These are phyloP conservation scores for Parauchenoglanis punctatus DNA, from an alignment of 2,797 vertebrate species.

Conservation along the genomic window DNA sequence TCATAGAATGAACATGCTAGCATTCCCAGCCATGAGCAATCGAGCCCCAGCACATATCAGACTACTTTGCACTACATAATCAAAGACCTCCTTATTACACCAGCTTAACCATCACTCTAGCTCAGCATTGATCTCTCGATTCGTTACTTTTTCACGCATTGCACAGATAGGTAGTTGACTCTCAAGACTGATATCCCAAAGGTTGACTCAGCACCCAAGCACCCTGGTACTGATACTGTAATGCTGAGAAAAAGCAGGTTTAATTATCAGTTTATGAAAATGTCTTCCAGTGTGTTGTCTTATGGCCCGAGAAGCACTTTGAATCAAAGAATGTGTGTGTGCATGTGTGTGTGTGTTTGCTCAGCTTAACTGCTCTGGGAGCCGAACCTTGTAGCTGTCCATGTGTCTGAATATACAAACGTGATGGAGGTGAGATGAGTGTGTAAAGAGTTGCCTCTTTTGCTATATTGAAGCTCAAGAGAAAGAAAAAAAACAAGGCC, in stretches of 20 bases:
- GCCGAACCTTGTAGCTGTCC: constrained; percentile 43
- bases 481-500: background rate
- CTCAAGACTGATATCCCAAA: constrained; percentile 38
- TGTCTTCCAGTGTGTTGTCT: constrained; percentile 55
- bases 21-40: constrained; percentile 51
- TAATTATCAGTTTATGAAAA: constrained; percentile 42
- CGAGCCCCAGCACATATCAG: constrained; percentile 55
- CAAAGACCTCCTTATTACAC: constrained; percentile 51
- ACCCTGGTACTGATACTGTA: constrained; percentile 28
- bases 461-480: background rate
- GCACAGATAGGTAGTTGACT: constrained; percentile 17
- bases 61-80: constrained; percentile 62
- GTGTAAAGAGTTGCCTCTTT: constrained; percentile 9
- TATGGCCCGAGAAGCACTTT: constrained; percentile 48
- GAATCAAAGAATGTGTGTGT: constrained; percentile 24
- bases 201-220: constrained; percentile 31
- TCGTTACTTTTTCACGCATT: background rate
- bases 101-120: constrained; percentile 52
- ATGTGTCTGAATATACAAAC: constrained; percentile 5
- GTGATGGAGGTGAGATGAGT: background rate
- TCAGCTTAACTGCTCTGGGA: constrained; percentile 32
- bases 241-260: constrained; percentile 18
- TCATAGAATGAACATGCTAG: constrained; percentile 60
- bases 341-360: background rate
- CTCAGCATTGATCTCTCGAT: constrained; percentile 17